phyloP scores from a whole-genome alignment of 2,797 vertebrate species.

The Cossypha dichroa region DNA sequence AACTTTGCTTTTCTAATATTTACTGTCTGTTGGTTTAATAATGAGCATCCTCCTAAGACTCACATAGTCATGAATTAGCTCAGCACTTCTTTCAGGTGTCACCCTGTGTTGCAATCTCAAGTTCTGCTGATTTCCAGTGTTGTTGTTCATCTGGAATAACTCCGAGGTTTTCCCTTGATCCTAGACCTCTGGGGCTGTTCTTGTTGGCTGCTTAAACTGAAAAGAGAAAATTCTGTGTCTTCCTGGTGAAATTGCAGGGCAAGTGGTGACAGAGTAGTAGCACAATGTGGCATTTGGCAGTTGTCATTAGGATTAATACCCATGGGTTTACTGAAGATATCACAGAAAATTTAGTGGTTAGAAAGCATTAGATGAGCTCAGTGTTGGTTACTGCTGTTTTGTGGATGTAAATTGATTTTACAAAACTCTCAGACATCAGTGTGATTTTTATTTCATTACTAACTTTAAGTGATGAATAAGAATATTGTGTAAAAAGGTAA shows the following conservation, averaged over 20 bases:
- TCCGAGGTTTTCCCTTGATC: neutral
- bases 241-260: neutral
- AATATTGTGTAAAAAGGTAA: neutral
- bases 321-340: neutral
- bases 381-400: neutral
- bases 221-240: neutral
- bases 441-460: neutral
- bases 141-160: neutral
- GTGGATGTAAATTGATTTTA: neutral
- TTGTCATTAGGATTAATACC: neutral
- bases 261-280: neutral
- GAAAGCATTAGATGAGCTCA: neutral
- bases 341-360: neutral
- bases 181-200: neutral
- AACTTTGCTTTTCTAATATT: slow-evolving; percentile 76
- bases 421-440: neutral
- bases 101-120: neutral
- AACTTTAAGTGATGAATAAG: neutral
- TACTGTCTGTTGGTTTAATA: slow-evolving; percentile 68
- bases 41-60: slow-evolving; percentile 54
- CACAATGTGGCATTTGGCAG: neutral
- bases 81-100: neutral
- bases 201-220: neutral
- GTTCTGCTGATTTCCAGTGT: neutral
- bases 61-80: neutral